Conservation (phyloP, 2,113 vertebrate genomes). For the Larimichthys crocea region DNA sequence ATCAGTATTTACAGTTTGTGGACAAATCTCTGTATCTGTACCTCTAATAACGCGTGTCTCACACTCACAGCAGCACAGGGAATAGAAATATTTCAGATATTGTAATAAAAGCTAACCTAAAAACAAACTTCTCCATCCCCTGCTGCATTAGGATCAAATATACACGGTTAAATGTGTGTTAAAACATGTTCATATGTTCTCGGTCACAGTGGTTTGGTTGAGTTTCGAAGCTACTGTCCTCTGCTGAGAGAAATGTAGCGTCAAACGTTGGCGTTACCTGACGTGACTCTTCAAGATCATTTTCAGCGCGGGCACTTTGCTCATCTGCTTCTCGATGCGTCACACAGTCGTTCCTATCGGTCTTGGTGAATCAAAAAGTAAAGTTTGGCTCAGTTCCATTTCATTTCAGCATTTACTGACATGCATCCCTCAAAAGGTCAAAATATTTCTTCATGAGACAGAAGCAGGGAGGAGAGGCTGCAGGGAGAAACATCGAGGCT, state of each 20-base stretch:
- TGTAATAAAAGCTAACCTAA: constrained; percentile 25
- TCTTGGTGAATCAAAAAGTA: neutral
- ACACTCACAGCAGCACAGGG: constrained; percentile 22
- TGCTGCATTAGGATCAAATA: constrained; percentile 27
- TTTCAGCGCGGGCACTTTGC: neutral
- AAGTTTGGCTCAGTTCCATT: constrained; percentile 13
- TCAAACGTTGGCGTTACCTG: constrained; percentile 50
- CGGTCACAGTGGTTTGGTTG: constrained; percentile 79
- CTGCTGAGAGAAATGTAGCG: constrained; percentile 48
- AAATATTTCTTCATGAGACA: neutral
- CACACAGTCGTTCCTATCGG: neutral
- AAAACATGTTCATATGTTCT: neutral
- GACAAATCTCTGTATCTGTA: neutral
- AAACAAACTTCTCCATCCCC: constrained; percentile 16
- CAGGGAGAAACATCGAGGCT: neutral
- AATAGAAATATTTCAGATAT: constrained; percentile 46
- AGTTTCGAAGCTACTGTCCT: constrained; percentile 51
- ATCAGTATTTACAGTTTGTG: constrained; percentile 68
- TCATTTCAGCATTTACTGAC: neutral
- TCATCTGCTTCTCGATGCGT: neutral
- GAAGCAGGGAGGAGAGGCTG: neutral
- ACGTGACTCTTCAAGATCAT: constrained; percentile 48
- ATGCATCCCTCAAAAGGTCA: neutral
- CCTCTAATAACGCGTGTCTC: neutral
- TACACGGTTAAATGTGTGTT: constrained; percentile 21